Percentiles rank a stretch among this genome's conserved stretches.
These are phyloP conservation scores for Brachypodius melanocephalos DNA, from an alignment of 2,113 vertebrate species.

Conservation along the genomic window DNA sequence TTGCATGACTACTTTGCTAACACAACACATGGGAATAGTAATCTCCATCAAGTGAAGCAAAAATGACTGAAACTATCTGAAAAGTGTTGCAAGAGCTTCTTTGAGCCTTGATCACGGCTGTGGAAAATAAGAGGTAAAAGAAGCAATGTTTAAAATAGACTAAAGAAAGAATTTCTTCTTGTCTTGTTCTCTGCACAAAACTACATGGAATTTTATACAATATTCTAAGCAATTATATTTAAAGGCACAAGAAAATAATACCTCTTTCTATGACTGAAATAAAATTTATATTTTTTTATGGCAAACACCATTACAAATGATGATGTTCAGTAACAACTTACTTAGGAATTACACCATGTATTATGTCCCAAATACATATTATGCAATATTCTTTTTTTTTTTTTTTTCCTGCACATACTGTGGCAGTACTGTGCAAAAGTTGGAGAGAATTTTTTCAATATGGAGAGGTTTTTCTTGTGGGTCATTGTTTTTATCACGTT, in stretches of 20 bases:
- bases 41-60: constrained; percentile 37
- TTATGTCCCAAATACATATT: neutral
- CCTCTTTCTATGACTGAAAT: neutral
- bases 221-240: neutral
- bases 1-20: constrained; percentile 40
- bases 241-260: neutral
- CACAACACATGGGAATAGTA: constrained; percentile 38
- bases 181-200: neutral
- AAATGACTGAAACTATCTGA: constrained; percentile 20
- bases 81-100: constrained; percentile 9
- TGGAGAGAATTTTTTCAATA: neutral
- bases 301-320: neutral
- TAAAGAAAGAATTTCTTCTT: neutral
- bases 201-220: neutral
- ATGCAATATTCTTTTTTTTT: neutral
- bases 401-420: neutral
- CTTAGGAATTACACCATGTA: neutral
- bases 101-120: neutral
- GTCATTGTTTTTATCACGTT: neutral
- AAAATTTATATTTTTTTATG: neutral
- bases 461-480: neutral
- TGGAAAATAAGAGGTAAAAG: neutral
- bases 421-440: neutral
- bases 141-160: neutral
- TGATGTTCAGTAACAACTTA: neutral